These are phyloP conservation scores for Aphidoletes aphidimyza DNA, from an alignment of 2,888 invertebrate species.

Conservation along the genomic window DNA sequence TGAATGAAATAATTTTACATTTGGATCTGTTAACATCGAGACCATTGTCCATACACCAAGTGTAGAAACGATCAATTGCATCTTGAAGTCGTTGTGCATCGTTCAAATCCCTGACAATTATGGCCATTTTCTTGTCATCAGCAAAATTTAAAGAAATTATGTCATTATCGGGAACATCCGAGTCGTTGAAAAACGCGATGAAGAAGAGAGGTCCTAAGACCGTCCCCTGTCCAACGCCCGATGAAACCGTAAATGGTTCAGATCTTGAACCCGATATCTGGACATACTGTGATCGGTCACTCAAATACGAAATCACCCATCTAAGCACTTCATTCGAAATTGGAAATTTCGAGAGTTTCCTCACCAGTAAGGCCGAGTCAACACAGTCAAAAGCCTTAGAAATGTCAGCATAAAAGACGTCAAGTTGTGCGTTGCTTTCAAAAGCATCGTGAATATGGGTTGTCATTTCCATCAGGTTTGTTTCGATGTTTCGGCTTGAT, in stretches of 20 bases:
- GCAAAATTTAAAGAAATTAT: background rate
- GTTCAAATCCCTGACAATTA: background rate
- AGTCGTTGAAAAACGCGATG: slow-evolving; percentile 35
- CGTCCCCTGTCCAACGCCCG: slow-evolving; percentile 14
- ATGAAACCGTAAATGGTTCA: background rate
- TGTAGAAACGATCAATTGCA: background rate
- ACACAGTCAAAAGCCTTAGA: slow-evolving; percentile 23
- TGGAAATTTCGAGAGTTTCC: background rate
- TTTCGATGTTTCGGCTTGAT: background rate
- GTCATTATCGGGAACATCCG: background rate
- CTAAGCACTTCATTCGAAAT: background rate
- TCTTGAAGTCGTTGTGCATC: background rate
- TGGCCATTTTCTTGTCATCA: background rate
- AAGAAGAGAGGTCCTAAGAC: background rate
- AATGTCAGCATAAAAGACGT: slow-evolving; percentile 28
- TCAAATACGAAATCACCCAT: slow-evolving; percentile 24
- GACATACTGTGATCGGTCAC: background rate
- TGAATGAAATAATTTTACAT: background rate
- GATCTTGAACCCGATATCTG: background rate
- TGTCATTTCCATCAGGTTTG: background rate
- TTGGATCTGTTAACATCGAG: background rate
- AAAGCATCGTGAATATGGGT: background rate
- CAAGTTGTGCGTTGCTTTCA: background rate
- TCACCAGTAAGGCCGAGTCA: background rate
- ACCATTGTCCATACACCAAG: background rate